phyloP scores from a whole-genome alignment of 2,888 invertebrate species.

The Portevinia maculata region DNA sequence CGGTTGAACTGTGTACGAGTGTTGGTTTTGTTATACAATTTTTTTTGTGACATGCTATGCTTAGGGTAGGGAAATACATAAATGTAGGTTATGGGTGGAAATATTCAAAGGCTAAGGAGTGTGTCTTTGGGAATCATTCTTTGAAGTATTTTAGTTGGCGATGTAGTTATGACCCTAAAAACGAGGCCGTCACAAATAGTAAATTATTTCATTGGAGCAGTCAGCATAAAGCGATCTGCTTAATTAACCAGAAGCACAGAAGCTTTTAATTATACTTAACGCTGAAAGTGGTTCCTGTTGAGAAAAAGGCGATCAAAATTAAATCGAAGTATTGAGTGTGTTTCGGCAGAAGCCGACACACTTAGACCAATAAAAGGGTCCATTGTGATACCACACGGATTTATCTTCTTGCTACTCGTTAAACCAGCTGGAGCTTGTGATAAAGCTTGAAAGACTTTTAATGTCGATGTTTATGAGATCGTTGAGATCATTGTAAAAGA shows the following conservation, averaged over 20 bases:
- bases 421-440: too few species aligned
- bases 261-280: slow-evolving; percentile 27
- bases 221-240: slow-evolving; percentile 25
- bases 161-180: slow-evolving; percentile 57
- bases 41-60: not conserved
- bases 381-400: too few species aligned
- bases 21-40: slow-evolving; percentile 2
- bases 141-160: slow-evolving; percentile 35
- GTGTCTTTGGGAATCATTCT: not conserved
- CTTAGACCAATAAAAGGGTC: too few species aligned
- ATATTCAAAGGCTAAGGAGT: too few species aligned
- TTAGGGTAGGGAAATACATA: too few species aligned
- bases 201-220: slow-evolving; percentile 52
- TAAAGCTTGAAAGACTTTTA: too few species aligned
- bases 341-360: too few species aligned
- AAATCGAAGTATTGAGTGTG: too few species aligned
- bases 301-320: slow-evolving; percentile 14
- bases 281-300: slow-evolving; percentile 7
- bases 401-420: too few species aligned
- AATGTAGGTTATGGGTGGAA: too few species aligned
- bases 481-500: too few species aligned
- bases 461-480: too few species aligned
- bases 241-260: slow-evolving; percentile 32
- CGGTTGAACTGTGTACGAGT: slow-evolving; percentile 22
- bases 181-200: slow-evolving; percentile 60